phyloP scores from a whole-genome alignment of 37 sponge, comb jelly and placozoan species.

The Chondrosia reniformis region DNA sequence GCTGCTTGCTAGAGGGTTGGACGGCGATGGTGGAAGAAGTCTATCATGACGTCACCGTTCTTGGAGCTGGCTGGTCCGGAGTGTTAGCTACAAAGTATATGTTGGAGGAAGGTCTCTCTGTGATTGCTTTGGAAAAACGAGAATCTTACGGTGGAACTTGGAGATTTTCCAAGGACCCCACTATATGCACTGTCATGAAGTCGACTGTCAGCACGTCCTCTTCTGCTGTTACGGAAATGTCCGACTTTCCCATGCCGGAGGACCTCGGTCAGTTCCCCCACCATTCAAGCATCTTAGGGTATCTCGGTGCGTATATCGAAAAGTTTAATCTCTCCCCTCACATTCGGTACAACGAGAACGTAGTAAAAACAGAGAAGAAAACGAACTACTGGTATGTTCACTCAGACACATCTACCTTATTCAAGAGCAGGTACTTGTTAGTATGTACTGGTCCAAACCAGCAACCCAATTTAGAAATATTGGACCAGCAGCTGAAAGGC shows the following conservation, averaged over 20 bases:
- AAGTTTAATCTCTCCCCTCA: constrained; percentile 65
- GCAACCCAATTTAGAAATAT: constrained; percentile 44
- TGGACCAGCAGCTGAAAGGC: constrained; percentile 23
- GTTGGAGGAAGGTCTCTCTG: constrained; percentile 86
- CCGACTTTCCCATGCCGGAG: constrained; percentile 93
- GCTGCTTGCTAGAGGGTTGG: too few relatives aligned
- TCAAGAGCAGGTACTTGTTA: constrained; percentile 49
- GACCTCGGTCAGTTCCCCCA: constrained; percentile 75
- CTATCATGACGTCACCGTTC: constrained; percentile 86
- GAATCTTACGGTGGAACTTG: constrained; percentile 88
- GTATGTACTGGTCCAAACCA: constrained; percentile 52
- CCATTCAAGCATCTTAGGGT: constrained; percentile 61
- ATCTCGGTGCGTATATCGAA: constrained; percentile 66
- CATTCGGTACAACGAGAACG: constrained; percentile 60
- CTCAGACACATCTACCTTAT: constrained; percentile 31
- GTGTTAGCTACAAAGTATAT: constrained; percentile 77
- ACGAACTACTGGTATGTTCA: constrained; percentile 43
- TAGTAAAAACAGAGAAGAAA: constrained; percentile 44
- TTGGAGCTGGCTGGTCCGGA: constrained; percentile 93
- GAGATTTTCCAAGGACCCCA: constrained; percentile 73
- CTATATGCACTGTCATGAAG: constrained; percentile 70
- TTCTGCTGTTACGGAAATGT: constrained; percentile 75
- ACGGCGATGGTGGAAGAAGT: neutral
- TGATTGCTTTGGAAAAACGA: constrained; percentile 76
- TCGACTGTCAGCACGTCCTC: constrained; percentile 62